Evolutionary conservation across 2,113 vertebrate species (phyloP).

Genomic region (Cricetomys ansorgei): DNA sequence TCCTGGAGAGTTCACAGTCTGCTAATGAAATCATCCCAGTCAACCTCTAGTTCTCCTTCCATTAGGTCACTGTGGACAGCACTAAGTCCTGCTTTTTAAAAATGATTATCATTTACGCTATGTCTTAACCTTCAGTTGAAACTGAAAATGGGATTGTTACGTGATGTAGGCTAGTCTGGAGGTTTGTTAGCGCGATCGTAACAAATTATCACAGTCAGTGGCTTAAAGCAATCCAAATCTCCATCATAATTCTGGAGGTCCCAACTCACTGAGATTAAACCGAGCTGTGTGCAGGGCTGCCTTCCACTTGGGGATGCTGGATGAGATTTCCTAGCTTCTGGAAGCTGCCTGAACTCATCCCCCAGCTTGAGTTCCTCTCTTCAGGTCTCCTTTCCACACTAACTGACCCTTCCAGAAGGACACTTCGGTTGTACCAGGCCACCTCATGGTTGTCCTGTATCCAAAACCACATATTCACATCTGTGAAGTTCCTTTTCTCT

Average conservation of each 20-base stretch:
- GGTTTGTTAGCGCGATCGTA: neutral
- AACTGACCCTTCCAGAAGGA: neutral
- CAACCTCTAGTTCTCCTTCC: slow-evolving; percentile 49
- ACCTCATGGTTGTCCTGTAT: neutral
- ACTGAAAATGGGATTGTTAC: neutral
- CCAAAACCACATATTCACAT: neutral
- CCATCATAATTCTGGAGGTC: neutral
- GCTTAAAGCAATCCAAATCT: too few species aligned
- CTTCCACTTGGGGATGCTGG: neutral
- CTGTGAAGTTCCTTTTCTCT: neutral
- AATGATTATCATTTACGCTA: neutral
- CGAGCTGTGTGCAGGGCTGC: neutral
- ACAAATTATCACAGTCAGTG: neutral
- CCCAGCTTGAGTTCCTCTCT: neutral
- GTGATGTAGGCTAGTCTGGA: neutral
- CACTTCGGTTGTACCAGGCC: neutral
- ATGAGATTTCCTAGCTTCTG: neutral
- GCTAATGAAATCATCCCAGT: neutral
- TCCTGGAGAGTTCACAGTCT: slow-evolving; percentile 23
- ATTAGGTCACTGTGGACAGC: slow-evolving; percentile 17
- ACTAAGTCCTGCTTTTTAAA: neutral
- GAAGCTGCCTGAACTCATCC: neutral
- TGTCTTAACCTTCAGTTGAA: neutral
- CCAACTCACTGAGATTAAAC: neutral
- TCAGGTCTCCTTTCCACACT: neutral